Evolutionary conservation across 2,888 invertebrate species (phyloP), one percentile per base, ranked within the genome.

Genomic region (Drosophila longiperda): DNA sequence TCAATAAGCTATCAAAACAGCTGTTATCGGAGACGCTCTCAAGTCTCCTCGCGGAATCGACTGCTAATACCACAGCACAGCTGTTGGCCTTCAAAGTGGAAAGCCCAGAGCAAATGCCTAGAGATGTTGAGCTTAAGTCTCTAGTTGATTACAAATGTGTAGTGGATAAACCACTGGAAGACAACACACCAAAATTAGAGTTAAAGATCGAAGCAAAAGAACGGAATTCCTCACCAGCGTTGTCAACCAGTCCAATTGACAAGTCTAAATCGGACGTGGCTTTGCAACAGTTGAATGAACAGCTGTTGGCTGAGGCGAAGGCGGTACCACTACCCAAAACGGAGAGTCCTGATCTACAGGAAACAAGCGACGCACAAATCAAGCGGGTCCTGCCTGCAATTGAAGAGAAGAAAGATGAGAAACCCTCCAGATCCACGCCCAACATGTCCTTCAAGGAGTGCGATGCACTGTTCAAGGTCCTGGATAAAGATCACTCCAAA

Each of bases 401-500:
- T n/a, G 61, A 61, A 26, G 54, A 55, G 9, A 60, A 33, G 11
- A 60, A 58, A 23, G 34, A 29, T 0, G 70, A 74, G 5, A 74
- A 74, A 11, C 40, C 70, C n/a, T 23, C 33, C 0, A 11, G 33
- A 3, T 58, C 57, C 1, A 36, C 45, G 3, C 3, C 57, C 11
- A 42, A 34, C 20, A 20, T 61, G n/a, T 6, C 63, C 6, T 34
- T 84, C 3, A 66, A 79, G 0, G 84, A 84, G 32, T 76, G 80
- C 45, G 84, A 85, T 71, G 84, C 76, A 11, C 54, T 86, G 52
- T 86, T 85, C n/a, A 84, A 84, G 59, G 81, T 73, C 6, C 52
- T 86, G 69, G 82, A 85, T 17, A 73, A 67, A 38, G 84, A 79
- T 3, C 58, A 69, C 4, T 78, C 72, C 1, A 76, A 78, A 59